Evolutionary conservation across 2,113 vertebrate genomes (phyloP).

Genomic region (Shinisaurus crocodilurus): DNA sequence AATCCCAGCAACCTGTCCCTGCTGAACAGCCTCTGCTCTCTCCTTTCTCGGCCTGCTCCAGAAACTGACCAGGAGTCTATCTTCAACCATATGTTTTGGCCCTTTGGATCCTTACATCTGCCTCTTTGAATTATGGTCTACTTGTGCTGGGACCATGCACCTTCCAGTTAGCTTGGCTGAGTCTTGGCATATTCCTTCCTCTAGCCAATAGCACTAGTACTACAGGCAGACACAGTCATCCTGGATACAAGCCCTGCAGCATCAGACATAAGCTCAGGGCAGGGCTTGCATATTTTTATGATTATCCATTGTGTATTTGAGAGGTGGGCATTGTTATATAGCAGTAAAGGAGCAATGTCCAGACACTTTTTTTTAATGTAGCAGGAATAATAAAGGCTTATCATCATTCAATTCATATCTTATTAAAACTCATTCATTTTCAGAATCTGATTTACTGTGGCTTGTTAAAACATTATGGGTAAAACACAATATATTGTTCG

Average conservation of each 20-base stretch:
- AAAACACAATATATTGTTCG: constrained; percentile 13
- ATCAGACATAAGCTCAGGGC: not conserved
- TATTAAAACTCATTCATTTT: constrained; percentile 20
- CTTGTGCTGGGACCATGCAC: not conserved
- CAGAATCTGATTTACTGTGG: not conserved
- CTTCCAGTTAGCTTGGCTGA: not conserved
- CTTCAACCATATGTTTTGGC: too few relatives aligned
- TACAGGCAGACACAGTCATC: not conserved
- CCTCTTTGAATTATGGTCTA: not conserved
- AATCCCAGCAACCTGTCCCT: too few relatives aligned
- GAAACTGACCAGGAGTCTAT: not conserved
- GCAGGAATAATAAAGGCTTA: not conserved
- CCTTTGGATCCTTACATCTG: not conserved
- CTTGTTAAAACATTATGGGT: not conserved
- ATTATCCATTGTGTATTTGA: not conserved
- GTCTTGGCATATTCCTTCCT: not conserved
- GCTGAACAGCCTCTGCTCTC: too few relatives aligned
- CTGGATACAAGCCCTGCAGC: not conserved
- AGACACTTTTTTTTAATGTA: not conserved
- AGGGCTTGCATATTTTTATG: not conserved
- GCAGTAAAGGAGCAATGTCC: not conserved
- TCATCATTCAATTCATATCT: constrained; percentile 14
- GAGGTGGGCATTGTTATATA: not conserved
- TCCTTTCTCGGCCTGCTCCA: not conserved
- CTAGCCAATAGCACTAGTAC: not conserved